Conservation (phyloP, 2,888 invertebrate genomes). For the Thereva unica region DNA sequence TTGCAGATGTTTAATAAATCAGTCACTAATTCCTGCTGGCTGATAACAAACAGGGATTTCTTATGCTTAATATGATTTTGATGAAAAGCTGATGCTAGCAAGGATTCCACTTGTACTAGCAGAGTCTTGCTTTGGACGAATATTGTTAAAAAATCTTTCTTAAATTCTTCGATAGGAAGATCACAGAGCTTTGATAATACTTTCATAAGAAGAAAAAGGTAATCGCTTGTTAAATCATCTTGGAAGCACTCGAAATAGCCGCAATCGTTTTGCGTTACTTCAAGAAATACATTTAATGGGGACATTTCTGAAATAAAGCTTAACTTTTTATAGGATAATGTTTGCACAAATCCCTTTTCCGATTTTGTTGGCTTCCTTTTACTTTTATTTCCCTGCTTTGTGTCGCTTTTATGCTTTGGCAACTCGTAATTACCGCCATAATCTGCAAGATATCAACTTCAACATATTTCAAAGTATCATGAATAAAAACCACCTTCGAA, state of each 20-base stretch:
- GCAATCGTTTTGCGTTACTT: constrained; percentile 39
- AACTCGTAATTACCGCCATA: constrained; percentile 41
- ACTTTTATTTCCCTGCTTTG: background rate
- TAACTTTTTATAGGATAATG: constrained; percentile 40
- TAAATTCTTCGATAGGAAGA: constrained; percentile 49
- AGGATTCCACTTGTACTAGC: constrained; percentile 42
- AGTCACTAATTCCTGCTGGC: background rate
- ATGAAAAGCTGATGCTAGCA: constrained; percentile 38
- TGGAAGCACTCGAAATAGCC: constrained; percentile 39
- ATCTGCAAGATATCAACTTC: constrained; percentile 29
- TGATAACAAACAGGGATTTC: constrained; percentile 17
- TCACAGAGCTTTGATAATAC: constrained; percentile 53
- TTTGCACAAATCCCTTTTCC: constrained; percentile 29
- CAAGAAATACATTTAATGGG: constrained; percentile 42
- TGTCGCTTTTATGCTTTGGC: constrained; percentile 1
- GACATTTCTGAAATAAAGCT: constrained; percentile 36
- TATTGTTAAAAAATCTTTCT: constrained; percentile 47
- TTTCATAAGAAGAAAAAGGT: constrained; percentile 44
- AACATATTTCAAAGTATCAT: constrained; percentile 1
- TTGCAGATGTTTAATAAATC: constrained; percentile 49
- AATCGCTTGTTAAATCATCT: constrained; percentile 24
- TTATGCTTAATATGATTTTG: constrained; percentile 16
- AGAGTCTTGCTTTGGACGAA: constrained; percentile 44
- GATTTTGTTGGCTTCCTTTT: background rate
- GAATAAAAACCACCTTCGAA: constrained; percentile 13